Base-by-base conservation (phyloP, 2,797 vertebrate species). In the Aldrovandia affinis region DNA sequence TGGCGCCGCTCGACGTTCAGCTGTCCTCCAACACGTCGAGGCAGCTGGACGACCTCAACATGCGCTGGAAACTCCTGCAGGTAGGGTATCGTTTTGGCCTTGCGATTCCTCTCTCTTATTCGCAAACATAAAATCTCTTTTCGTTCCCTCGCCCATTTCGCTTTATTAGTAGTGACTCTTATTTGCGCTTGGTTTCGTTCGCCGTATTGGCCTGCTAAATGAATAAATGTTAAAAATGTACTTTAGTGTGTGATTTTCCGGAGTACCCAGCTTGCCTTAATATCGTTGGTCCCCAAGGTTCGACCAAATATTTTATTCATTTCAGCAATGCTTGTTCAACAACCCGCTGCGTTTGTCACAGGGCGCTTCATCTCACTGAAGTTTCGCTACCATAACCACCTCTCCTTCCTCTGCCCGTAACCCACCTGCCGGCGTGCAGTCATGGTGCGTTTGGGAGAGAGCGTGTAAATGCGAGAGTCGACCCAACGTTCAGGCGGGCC, bases 41-140 rank as follows among this genome's bases (percentile, higher is more conserved):
- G 88, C 97, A 99, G 85, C 93, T 98, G 70, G 98, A 99, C 92
- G 97, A 98, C 90, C 96, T 99, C 85, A 99, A 98, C 91, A 97
- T 97, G 94, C 95, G 97, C 44, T 99, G 98, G 97, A 98, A 98
- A 84, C 95, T 97, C 61, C 89, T 99, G 2, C 97, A 99, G 98
- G 98, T 99, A 94, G 8, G 78, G 59, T 55, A 6, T 10, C 36
- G 2, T 3, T 54, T 42, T 47, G 77, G 44, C 52, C 0, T 52
- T 28, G 22, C 22, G 4, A 3, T 81, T 73, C 18, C 2, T 39
- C 14, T 70, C 30, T 70, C 61, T 30, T 10, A 9, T 52, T 52
- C 0, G 7, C 50, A 5, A 52, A 22, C 55, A 2, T 15, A 61
- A 61, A 25, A 61, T 33, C 28, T 68, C 28, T 15, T 12, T 68